These are phyloP conservation scores for Phalangium opilio DNA, from an alignment of 2,888 invertebrate genomes.

Conservation along the genomic window DNA sequence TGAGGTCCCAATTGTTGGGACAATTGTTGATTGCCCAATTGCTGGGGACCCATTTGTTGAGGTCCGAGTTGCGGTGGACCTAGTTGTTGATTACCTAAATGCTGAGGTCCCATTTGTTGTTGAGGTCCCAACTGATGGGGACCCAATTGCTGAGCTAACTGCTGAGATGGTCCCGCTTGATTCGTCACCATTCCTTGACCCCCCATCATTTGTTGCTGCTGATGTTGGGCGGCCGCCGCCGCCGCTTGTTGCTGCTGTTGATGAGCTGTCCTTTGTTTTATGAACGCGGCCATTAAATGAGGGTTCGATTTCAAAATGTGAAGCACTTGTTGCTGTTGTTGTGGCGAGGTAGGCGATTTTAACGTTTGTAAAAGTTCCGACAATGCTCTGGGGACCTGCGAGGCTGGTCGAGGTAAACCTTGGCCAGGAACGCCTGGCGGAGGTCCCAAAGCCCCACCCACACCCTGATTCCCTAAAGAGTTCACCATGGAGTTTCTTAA, in stretches of 20 bases:
- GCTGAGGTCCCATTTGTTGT: conserved; percentile 30
- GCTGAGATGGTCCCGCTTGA: conserved; percentile 28
- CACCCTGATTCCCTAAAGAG: conserved; percentile 10
- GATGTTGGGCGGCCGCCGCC: conserved; percentile 19
- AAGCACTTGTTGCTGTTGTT: conserved; percentile 75
- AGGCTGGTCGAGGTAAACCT: conserved; percentile 33
- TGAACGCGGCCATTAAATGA: conserved; percentile 85
- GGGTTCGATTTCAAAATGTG: conserved; percentile 85
- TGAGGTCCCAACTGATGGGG: conserved; percentile 11
- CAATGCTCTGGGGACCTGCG: conserved; percentile 26
- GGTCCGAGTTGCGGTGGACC: conserved; percentile 6
- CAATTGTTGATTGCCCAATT: conserved; percentile 28
- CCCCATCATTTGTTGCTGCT: conserved; percentile 30
- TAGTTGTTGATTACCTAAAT: conserved; percentile 6
- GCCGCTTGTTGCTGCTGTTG: conserved; percentile 21
- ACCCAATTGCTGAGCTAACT: conserved; percentile 19
- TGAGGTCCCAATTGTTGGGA: conserved; percentile 30
- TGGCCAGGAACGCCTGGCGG: conserved; percentile 10
- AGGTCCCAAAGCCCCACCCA: conserved; percentile 17
- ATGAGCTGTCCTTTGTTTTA: conserved; percentile 62
- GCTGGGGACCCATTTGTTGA: background rate
- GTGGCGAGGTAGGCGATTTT: conserved; percentile 71
- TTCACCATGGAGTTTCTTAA: conserved; percentile 7
- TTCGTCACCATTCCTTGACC: conserved; percentile 2
- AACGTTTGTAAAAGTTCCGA: conserved; percentile 69